Conservation (phyloP, 1,140 invertebrate species). For the Nasonia longicornis region DNA sequence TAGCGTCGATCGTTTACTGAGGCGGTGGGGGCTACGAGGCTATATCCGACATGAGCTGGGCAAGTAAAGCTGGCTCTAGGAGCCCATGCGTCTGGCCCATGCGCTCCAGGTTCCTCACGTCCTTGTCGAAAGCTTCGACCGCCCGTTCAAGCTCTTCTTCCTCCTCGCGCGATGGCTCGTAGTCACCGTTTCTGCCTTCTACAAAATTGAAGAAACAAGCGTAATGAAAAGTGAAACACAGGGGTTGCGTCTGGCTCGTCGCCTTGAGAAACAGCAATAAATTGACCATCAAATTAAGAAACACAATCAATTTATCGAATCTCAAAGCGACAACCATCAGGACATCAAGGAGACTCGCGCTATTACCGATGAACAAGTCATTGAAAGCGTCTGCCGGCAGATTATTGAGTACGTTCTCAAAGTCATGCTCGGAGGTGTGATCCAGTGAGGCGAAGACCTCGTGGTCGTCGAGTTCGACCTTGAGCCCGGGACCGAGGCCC, state of each 20-base stretch:
- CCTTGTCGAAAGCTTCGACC: constrained; percentile 83
- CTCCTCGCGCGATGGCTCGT: constrained; percentile 81
- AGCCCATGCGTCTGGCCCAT: constrained; percentile 75
- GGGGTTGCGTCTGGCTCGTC: constrained; percentile 23
- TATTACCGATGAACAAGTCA: constrained; percentile 84
- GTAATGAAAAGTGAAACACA: constrained; percentile 21
- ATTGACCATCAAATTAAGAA: not conserved
- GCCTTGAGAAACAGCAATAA: not conserved
- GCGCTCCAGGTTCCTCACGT: constrained; percentile 81
- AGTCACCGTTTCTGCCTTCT: constrained; percentile 80
- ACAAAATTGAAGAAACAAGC: constrained; percentile 49
- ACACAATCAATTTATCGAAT: not conserved
- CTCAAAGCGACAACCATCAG: not conserved
- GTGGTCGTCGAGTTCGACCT: constrained; percentile 66
- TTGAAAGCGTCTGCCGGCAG: constrained; percentile 92
- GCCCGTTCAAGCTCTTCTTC: constrained; percentile 87
- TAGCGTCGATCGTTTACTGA: constrained; percentile 4
- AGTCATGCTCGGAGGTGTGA: constrained; percentile 83
- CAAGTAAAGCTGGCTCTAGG: constrained; percentile 67
- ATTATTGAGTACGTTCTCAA: constrained; percentile 89
- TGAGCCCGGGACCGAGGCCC: constrained; percentile 61
- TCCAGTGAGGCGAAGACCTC: constrained; percentile 72
- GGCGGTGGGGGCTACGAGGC: constrained; percentile 65
- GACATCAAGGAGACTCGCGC: constrained; percentile 46
- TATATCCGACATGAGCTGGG: constrained; percentile 69